Evolutionary conservation across 2,888 invertebrate genomes (phyloP), one percentile per base, ranked within the genome.

Genomic region (Trachelus iudaicus): DNA sequence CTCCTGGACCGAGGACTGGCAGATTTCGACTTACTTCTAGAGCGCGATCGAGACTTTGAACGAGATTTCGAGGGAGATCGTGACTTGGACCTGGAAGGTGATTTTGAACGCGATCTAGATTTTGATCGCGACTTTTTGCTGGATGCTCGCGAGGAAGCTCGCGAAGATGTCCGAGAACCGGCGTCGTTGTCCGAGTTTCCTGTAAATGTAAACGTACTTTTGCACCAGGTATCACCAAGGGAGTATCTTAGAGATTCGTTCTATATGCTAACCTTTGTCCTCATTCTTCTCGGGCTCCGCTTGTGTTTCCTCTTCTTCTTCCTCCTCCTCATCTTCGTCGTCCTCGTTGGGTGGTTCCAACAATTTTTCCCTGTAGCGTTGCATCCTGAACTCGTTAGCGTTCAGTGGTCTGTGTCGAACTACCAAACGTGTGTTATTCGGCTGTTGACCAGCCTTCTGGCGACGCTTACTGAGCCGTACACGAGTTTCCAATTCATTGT

Each of bases 401-500:
- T 96, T 96, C 85, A 98, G 93, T 9, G 97, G 96, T 69, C 98
- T 93, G 91, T 99, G 98, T 76, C 96, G 96, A 3, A 99, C 98
- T 69, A 98, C 96, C 71, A 99, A 93, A 75, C 97, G 92, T 0
- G 97, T 97, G 85, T 97, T 96, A 73, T 94, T 95, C 81, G 93
- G 95, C 80, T 93, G 94, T 81, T 94, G 94, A 1, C 95, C 95
- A 78, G 93, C 93, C 85, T 96, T 96, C 75, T 98, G 97, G 76
- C 99, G 94, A 23, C 99, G 94, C 92, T 99, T 99, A 84, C 97
- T 98, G 79, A 99, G 93, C 6, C 98, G 95, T 79, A 99, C 99
- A 77, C 98, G 95, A 0, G 98, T 98, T 92, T 99, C 98, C 84
- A 99, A 89, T 92, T 98, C 98, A 92, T 98, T 97, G 92, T 98